These are phyloP conservation scores for Melitaea cinxia DNA, from an alignment of 1,140 invertebrate species.

Conservation along the genomic window DNA sequence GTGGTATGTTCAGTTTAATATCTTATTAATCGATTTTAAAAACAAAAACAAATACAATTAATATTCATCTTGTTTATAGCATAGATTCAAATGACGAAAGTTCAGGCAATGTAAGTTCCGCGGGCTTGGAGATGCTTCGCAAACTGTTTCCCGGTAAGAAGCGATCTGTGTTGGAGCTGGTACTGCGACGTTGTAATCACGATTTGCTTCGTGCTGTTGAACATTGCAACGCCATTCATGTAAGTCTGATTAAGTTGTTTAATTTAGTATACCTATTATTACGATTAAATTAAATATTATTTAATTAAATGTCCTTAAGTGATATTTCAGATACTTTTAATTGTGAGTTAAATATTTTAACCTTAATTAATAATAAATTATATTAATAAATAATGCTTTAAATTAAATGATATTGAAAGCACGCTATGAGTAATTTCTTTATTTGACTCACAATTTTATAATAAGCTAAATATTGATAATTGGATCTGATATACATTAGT, in stretches of 20 bases:
- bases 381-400: too few relatives aligned
- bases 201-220: constrained; percentile 88
- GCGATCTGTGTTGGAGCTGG: constrained; percentile 92
- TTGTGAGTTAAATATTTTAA: too few relatives aligned
- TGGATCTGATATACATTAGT: too few relatives aligned
- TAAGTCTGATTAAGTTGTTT: too few relatives aligned
- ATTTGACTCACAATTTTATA: too few relatives aligned
- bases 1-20: constrained; percentile 41
- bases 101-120: constrained; percentile 64
- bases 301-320: too few relatives aligned
- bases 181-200: constrained; percentile 92
- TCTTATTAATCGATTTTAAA: not conserved
- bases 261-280: not conserved
- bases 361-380: too few relatives aligned
- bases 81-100: constrained; percentile 41
- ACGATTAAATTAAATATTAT: too few relatives aligned
- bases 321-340: too few relatives aligned
- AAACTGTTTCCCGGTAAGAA: constrained; percentile 94
- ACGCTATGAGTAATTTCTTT: too few relatives aligned
- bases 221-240: constrained; percentile 77
- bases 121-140: constrained; percentile 89
- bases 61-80: not conserved
- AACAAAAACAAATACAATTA: not conserved
- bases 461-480: too few relatives aligned
- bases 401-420: too few relatives aligned